Percentiles rank a stretch among this genome's conserved stretches.
These are phyloP conservation scores for Drosophila nigricruria DNA, from an alignment of 2,888 invertebrate genomes.

Conservation along the genomic window DNA sequence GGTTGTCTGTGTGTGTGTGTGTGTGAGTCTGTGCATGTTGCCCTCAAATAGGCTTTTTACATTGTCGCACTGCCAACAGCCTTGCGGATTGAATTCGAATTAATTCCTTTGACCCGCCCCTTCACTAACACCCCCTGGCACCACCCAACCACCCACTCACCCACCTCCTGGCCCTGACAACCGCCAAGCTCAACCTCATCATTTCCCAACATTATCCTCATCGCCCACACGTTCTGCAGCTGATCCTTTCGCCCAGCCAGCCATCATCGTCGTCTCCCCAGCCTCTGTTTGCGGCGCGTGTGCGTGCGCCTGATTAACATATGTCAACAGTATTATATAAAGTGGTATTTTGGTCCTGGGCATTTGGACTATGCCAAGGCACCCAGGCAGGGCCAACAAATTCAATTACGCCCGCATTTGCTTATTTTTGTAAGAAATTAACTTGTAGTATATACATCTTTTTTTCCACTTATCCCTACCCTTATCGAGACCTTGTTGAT, in stretches of 20 bases:
- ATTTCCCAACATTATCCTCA: constrained; percentile 45
- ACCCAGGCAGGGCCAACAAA: constrained; percentile 49
- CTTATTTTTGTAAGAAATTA: constrained; percentile 80
- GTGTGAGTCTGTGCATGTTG: constrained; percentile 3
- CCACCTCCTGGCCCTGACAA: constrained; percentile 4
- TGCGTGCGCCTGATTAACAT: constrained; percentile 85
- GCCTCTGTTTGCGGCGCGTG: constrained; percentile 63
- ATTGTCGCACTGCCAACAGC: constrained; percentile 66
- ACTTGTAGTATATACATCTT: constrained; percentile 51
- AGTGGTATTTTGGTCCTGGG: constrained; percentile 72
- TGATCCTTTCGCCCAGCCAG: constrained; percentile 47
- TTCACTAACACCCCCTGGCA: constrained; percentile 26
- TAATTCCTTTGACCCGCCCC: constrained; percentile 83
- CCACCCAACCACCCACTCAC: not conserved
- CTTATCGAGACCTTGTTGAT: constrained; percentile 7
- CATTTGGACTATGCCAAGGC: constrained; percentile 44
- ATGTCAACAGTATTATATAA: constrained; percentile 84
- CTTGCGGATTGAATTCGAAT: constrained; percentile 83
- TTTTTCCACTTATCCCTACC: constrained; percentile 8
- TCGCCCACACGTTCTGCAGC: constrained; percentile 64
- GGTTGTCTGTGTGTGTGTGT: constrained; percentile 51
- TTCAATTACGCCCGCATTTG: constrained; percentile 81
- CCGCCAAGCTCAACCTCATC: constrained; percentile 46
- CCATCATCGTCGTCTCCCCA: constrained; percentile 28
- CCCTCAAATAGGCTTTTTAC: constrained; percentile 79